A percentile compares a stretch with the other conserved stretches of the same genome.
phyloP scores from a whole-genome alignment of 2,113 vertebrate genomes.

The Prinia subflava region DNA sequence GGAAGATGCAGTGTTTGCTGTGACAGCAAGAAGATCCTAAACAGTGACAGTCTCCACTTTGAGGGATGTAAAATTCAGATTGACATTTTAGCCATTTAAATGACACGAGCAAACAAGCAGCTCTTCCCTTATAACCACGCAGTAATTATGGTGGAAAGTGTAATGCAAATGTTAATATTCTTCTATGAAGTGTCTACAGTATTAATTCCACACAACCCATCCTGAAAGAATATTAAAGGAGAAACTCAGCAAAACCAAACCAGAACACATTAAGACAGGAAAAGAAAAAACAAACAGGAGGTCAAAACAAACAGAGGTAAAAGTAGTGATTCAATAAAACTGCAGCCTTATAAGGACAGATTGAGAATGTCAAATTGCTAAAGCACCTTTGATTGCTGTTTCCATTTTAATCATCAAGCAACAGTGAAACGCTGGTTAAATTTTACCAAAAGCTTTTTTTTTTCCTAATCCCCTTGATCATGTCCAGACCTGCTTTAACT shows the following conservation, averaged over 20 bases:
- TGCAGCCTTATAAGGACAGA: neutral
- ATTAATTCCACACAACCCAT: slow-evolving; percentile 2
- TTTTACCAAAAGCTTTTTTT: neutral
- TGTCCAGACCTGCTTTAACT: neutral
- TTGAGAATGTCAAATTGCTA: neutral
- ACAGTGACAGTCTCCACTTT: neutral
- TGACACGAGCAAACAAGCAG: neutral
- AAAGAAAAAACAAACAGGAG: neutral
- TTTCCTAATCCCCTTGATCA: neutral
- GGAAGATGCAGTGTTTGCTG: neutral
- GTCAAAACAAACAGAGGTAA: neutral
- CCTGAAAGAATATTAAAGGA: neutral
- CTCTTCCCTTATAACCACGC: neutral
- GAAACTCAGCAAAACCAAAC: neutral
- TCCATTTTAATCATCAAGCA: neutral
- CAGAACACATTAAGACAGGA: neutral
- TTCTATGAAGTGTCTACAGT: neutral
- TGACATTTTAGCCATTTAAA: neutral
- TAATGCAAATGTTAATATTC: neutral
- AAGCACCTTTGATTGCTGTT: neutral
- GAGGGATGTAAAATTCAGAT: neutral
- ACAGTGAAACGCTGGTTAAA: neutral
- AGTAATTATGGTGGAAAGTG: neutral
- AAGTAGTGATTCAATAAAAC: neutral
- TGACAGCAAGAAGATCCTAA: neutral